Percentiles rank a stretch among this genome's conserved stretches.
These are phyloP conservation scores for Trisateles emortualis DNA, from an alignment of 2,888 invertebrate genomes.

Conservation along the genomic window DNA sequence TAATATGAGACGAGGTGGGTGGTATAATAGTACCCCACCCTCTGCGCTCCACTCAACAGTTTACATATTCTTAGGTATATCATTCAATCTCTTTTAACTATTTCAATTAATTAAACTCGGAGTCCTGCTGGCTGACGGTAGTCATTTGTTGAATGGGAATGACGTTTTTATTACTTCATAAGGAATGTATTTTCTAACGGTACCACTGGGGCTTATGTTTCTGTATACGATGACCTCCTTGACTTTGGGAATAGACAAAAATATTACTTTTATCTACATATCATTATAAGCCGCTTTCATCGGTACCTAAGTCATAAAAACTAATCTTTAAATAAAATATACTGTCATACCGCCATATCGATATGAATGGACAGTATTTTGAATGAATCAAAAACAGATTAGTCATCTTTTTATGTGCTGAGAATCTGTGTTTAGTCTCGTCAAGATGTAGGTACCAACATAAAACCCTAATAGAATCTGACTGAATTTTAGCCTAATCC, in stretches of 20 bases:
- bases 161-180: slow-evolving; percentile 53
- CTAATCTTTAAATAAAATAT: slow-evolving; percentile 1
- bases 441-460: too few species aligned
- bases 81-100: slow-evolving; percentile 70
- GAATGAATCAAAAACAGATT: slow-evolving; percentile 1
- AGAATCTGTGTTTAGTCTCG: neutral
- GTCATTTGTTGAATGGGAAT: slow-evolving; percentile 68
- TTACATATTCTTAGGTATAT: slow-evolving; percentile 71
- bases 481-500: neutral
- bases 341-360: neutral
- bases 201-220: slow-evolving; percentile 23
- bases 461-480: too few species aligned
- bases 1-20: slow-evolving; percentile 49
- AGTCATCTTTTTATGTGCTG: neutral
- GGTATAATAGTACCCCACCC: slow-evolving; percentile 48
- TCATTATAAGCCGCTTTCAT: slow-evolving; percentile 10
- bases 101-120: slow-evolving; percentile 74
- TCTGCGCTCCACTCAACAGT: slow-evolving; percentile 56
- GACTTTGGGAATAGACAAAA: slow-evolving; percentile 15
- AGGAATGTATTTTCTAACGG: slow-evolving; percentile 55
- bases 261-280: slow-evolving; percentile 14
- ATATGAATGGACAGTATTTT: slow-evolving; percentile 1
- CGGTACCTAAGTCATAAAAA: too few species aligned
- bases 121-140: slow-evolving; percentile 59
- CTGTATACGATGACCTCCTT: slow-evolving; percentile 25